Evolutionary conservation across 2,888 invertebrate species (phyloP).

Genomic region (Heliconius sara): DNA sequence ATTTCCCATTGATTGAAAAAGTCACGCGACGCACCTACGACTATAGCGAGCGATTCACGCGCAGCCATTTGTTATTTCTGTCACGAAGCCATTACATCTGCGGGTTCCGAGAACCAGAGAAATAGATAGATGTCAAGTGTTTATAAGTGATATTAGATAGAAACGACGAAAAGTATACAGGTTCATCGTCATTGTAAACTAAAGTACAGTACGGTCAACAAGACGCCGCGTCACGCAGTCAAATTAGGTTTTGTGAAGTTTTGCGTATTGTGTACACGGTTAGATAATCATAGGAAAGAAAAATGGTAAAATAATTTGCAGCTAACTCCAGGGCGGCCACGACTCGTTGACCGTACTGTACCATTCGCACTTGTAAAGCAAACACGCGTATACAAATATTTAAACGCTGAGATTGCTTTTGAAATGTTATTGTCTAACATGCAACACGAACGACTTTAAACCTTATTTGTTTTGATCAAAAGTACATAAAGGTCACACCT

Average conservation of each 20-base stretch:
- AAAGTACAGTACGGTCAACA: conserved; percentile 54
- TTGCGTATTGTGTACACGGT: too few relatives aligned
- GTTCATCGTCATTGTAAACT: conserved; percentile 79
- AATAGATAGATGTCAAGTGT: conserved; percentile 72
- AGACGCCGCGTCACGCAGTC: too few relatives aligned
- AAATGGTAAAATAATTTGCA: too few relatives aligned
- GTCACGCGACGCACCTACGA: conserved; percentile 37
- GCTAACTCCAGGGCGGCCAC: too few relatives aligned
- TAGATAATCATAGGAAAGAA: too few relatives aligned
- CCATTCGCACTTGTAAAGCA: conserved; percentile 83
- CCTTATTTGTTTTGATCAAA: conserved; percentile 57
- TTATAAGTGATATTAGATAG: conserved; percentile 74
- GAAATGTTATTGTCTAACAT: conserved; percentile 64
- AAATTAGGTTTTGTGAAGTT: too few relatives aligned
- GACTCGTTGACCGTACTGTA: conserved; percentile 39
- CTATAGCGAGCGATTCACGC: conserved; percentile 22
- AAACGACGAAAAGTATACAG: conserved; percentile 65
- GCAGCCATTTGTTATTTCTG: conserved; percentile 31
- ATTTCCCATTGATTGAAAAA: conserved; percentile 37
- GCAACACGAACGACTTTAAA: conserved; percentile 60
- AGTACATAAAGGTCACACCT: conserved; percentile 59
- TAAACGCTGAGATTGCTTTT: conserved; percentile 73
- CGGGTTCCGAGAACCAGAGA: conserved; percentile 44
- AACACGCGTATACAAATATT: conserved; percentile 81
- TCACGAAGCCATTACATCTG: conserved; percentile 39